Percentiles rank a stretch among this genome's conserved stretches.
phyloP scores from a whole-genome alignment of 2,797 vertebrate species.

The Toxotes lorentzi region DNA sequence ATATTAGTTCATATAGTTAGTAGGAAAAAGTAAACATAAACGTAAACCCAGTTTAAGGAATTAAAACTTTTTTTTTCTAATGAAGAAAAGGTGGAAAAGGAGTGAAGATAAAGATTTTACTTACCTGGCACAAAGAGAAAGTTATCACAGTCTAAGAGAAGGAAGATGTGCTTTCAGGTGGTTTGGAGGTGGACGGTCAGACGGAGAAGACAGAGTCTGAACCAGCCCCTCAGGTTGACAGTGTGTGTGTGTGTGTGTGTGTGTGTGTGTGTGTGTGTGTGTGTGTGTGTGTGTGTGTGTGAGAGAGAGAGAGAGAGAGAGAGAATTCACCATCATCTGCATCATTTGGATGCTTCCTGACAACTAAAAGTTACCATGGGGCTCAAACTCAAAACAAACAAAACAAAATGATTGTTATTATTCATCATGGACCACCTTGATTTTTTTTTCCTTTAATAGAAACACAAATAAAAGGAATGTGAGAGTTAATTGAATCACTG shows the following conservation, averaged over 20 bases:
- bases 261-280: background rate
- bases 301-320: too few species aligned
- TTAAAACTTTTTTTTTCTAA: too few species aligned
- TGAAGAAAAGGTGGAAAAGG: background rate
- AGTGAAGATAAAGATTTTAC: background rate
- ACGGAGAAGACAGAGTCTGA: background rate
- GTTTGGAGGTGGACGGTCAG: background rate
- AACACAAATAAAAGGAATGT: background rate
- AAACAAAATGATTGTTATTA: background rate
- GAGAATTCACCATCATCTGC: background rate
- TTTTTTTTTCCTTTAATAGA: too few species aligned
- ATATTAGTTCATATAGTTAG: background rate
- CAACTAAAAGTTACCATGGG: background rate
- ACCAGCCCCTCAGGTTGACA: background rate
- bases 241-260: background rate
- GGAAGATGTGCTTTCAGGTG: background rate
- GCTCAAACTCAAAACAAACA: background rate
- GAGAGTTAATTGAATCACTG: background rate
- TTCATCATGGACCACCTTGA: background rate
- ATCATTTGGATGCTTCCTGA: background rate
- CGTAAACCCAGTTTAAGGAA: too few species aligned
- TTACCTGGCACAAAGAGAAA: conserved; percentile 5
- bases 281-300: background rate
- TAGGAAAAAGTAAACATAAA: background rate
- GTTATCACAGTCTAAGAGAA: background rate